Evolutionary conservation across 2,113 vertebrate genomes (phyloP), one percentile per base, ranked within the genome.

Genomic region (Amphiprion ocellaris): DNA sequence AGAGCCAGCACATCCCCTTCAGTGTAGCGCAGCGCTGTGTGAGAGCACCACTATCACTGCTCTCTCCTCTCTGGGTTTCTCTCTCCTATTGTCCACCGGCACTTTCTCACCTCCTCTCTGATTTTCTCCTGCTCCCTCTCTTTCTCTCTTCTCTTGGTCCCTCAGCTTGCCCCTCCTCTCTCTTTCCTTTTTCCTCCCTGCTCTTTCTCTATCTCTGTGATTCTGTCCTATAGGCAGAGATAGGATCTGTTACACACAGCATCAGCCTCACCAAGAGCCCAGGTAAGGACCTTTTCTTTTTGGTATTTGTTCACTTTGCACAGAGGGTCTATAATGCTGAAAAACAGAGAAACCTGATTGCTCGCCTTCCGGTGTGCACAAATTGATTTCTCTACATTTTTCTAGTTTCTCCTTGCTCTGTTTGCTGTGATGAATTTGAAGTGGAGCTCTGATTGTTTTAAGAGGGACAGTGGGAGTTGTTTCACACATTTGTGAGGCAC

Each of bases 11-110:
- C 85, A 92, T 88, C 82, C 90, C 88, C 82, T 81, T 92, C 90
- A 86, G 93, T 90, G 90, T 87, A 89, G 71, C 54, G 80, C 88
- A 64, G 91, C 55, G 81, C 88, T 82, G 88, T 89, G 85, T 77
- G 90, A 89, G 92, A 91, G 87, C 89, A 71, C 74, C 60, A 41
- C 89, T 89, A 70, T 82, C 87, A 77, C 89, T 81, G 76, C 74
- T 78, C 84, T 62, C 78, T 74, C 49, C 76, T 80, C 53, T 77
- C 73, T 74, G 49, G 61, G 74, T 41, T 69, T 63, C 79, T 76
- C 73, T 65, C 62, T 66, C 49, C 17, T 58, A 33, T 58, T 58
- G 70, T 84, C 65, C 85, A 77, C 86, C 26, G 73, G 60, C 76
- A 85, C 88, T 83, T 78, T 84, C 83, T 84, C 66, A 46, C 69